Evolutionary conservation across 2,797 vertebrate species (phyloP), one percentile per base, ranked within the genome.

Genomic region (Gallinago solitaria): DNA sequence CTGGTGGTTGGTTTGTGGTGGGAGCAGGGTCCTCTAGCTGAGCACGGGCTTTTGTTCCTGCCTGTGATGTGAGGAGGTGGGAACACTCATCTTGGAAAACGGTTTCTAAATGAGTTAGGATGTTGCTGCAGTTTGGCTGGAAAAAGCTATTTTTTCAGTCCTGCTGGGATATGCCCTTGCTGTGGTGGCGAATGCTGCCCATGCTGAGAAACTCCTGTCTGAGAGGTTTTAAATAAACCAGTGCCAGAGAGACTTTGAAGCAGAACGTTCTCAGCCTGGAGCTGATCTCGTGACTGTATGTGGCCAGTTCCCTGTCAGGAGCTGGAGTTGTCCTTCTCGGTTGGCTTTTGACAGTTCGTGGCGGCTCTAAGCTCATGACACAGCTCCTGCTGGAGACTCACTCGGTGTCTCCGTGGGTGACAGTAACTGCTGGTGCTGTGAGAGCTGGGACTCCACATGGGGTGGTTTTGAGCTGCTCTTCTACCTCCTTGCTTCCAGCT

Each of bases 71-170:
- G 35, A 27, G 18, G 8, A 67, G 51, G 24, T 7, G 6, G n/a
- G 32, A 32, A 47, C 33, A 4, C 30, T 83, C 17, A 5, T 3
- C 6, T 45, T 60, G 51, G 32, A 37, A 69, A 56, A 11, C 16
- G 47, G 41, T n/a, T 85, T 61, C 27, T 45, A 12, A 71, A n/a
- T 8, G 24, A 45, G 12, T 60, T 69, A 37, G 60, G 54, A 37
- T 0, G 0, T n/a, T 64, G 70, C 28, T 60, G 14, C 69, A 39
- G n/a, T 70, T 67, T 2, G 4, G 14, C 21, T 90, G 53, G 70
- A 45, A 68, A 61, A 92, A 53, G 33, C 25, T 43, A 11, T 64
- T 54, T 11, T 11, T 68, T 47, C 27, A 15, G 33, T 41, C 47
- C 33, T 74, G 27, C 24, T 39, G 9, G 65, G 54, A 16, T 27